Base-by-base conservation (phyloP, 1,140 invertebrate species). In the Microplitis demolitor region DNA sequence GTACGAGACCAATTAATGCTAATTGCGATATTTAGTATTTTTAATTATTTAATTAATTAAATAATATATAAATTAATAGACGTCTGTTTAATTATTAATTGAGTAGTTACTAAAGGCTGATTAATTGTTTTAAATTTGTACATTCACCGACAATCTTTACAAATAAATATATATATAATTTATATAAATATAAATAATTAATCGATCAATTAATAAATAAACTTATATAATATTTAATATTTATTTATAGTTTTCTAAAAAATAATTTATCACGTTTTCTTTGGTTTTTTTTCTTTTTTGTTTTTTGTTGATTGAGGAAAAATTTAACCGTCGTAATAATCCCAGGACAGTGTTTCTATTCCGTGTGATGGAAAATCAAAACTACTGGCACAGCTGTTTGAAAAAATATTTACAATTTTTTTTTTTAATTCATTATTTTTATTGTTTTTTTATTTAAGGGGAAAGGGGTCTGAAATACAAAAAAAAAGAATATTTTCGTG, bases 121-220 rank as follows among this genome's bases (percentile, higher is more conserved):
- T 60, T 33, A 39, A 69, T 63, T 60, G 34, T 45, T 33, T 74
- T 72, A 70, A 69, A 77, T 77, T 75, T 76, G 73, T 74, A 71
- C 63, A 69, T 76, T 69, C 69, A 66, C 37, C 70, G 64, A 71
- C 51, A 72, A 63, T 73, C 58, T 66, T 45, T 45, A 45, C 6
- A 45, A 45, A 45, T 45, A 45, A 45, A 45, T 78, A 73, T 78
- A 78, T 61, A 76, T 78, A 74, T 66, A 74, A 76, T 73, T 76
- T 73, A 60, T 66, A 74, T 76, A 72, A 50, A 67, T 24, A 61
- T 31, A 35, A 73, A 71, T 69, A 74, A 73, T 72, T 60, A 24
- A 24, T 24, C 24, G 24, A 24, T 24, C 24, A 24, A 24, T 24
- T 24, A 24, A 24, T 45, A 3, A 71, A 62, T 54, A 66, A 64